Evolutionary conservation across 2,113 vertebrate genomes (phyloP).

Genomic region (Dicentrarchus labrax): DNA sequence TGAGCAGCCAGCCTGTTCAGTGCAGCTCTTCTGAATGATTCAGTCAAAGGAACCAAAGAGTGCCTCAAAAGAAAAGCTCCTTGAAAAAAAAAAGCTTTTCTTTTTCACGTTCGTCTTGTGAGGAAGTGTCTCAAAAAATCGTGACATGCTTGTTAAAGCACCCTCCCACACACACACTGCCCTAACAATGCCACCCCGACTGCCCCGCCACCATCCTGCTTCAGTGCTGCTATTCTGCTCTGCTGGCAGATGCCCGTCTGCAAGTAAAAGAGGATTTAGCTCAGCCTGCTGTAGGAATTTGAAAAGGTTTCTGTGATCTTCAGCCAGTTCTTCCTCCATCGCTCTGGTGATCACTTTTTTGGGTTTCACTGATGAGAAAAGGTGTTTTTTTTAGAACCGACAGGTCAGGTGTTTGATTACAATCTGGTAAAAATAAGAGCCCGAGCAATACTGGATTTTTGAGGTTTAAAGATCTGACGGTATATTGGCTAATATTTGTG

Average conservation of each 20-base stretch:
- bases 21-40: constrained; percentile 45
- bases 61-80: constrained; percentile 35
- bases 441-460: no score
- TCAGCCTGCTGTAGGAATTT: constrained; percentile 33
- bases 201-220: constrained; percentile 20
- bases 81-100: constrained; percentile 25
- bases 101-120: constrained; percentile 6
- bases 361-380: background rate
- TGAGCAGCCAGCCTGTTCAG: constrained; percentile 29
- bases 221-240: constrained; percentile 34
- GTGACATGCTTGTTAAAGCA: constrained; percentile 75
- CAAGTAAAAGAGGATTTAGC: constrained; percentile 45
- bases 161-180: background rate
- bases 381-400: background rate
- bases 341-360: background rate
- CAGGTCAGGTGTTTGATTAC: background rate
- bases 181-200: constrained; percentile 44
- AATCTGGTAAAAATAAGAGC: no score
- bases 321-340: background rate
- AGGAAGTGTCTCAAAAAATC: constrained; percentile 67
- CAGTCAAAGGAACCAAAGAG: constrained; percentile 56
- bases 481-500: no score
- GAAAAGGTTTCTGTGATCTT: constrained; percentile 21
- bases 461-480: no score
- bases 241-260: constrained; percentile 34